Evolutionary conservation across 2,797 vertebrate genomes (phyloP), one percentile per base, ranked within the genome.

Genomic region (Lophius americanus): DNA sequence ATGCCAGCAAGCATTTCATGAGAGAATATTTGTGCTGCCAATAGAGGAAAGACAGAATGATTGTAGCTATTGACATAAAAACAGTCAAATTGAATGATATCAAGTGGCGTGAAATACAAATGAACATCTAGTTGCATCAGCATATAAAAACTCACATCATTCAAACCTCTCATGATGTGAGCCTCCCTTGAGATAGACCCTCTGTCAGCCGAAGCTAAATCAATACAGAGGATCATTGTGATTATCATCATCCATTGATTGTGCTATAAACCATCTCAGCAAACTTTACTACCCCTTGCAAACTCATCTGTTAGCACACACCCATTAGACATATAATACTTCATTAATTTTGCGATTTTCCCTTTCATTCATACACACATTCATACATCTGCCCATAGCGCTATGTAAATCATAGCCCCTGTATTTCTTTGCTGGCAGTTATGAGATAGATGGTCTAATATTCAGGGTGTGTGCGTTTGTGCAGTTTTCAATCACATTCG

Each of bases 371-470:
- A 4, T 41, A 7, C 43, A 2, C 23, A 13, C 51, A 33, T 58
- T 55, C 78, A 67, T 79, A 23, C 13, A 64, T 81, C 70, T 48
- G 51, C 60, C 7, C 35, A 9, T 2, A 3, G 69, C 65, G 75
- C 43, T 0, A 70, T 86, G 54, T 76, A 65, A 87, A 42, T 75
- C 71, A 83, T 62, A 11, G 63, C 59, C 50, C 4, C 39, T 5
- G 51, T 38, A 5, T 52, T 5, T 42, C 51, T 74, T 56, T 3
- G 6, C 7, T 64, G 68, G 69, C 84, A 79, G 68, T 68, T 68
- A 55, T 53, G 48, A 79, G 84, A 82, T 87, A 41, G 14, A 85
- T 83, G 82, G 33, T 58, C 51, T 57, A 82, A 85, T 85, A 85
- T 80, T 81, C 48, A 0, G 46, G 7, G 37, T 51, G 68, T 51